A percentile compares a stretch with the other conserved stretches of the same genome.
Evolutionary conservation across 2,797 vertebrate species (phyloP).

Genomic region (Sebastes nivosus): DNA sequence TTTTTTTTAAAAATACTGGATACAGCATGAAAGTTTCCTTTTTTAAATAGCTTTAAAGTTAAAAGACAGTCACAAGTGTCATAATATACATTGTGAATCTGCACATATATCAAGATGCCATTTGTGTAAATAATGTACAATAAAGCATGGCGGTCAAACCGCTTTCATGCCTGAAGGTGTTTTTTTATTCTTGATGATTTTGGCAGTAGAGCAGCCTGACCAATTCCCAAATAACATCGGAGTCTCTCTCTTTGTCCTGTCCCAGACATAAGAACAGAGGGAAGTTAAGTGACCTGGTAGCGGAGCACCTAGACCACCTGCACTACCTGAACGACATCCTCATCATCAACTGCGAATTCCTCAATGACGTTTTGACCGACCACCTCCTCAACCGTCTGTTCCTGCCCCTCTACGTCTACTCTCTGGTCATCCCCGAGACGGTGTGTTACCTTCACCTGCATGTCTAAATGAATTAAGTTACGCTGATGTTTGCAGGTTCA

Average conservation of each 20-base stretch:
- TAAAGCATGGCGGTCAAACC: background rate
- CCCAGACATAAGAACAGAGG: slow-evolving; percentile 94
- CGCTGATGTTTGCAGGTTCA: background rate
- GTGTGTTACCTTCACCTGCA: slow-evolving; percentile 27
- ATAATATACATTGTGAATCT: background rate
- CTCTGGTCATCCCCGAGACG: slow-evolving; percentile 90
- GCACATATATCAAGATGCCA: background rate
- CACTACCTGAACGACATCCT: slow-evolving; percentile 99
- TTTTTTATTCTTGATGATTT: background rate
- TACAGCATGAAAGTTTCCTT: no score
- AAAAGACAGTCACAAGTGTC: no score
- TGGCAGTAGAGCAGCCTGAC: background rate
- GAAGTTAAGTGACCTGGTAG: slow-evolving; percentile 95
- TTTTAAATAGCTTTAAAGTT: background rate
- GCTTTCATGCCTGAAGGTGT: background rate
- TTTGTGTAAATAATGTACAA: background rate
- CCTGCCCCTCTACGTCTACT: slow-evolving; percentile 96
- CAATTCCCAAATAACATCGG: background rate
- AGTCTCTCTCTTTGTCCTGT: background rate
- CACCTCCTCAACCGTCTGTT: slow-evolving; percentile 97
- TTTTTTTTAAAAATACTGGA: background rate
- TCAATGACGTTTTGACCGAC: slow-evolving; percentile 96
- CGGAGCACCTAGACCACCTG: slow-evolving; percentile 97
- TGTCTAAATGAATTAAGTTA: background rate
- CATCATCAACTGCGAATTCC: slow-evolving; percentile 98